Conservation (phyloP, 1,140 invertebrate genomes). For the Gonioctena quinquepunctata region DNA sequence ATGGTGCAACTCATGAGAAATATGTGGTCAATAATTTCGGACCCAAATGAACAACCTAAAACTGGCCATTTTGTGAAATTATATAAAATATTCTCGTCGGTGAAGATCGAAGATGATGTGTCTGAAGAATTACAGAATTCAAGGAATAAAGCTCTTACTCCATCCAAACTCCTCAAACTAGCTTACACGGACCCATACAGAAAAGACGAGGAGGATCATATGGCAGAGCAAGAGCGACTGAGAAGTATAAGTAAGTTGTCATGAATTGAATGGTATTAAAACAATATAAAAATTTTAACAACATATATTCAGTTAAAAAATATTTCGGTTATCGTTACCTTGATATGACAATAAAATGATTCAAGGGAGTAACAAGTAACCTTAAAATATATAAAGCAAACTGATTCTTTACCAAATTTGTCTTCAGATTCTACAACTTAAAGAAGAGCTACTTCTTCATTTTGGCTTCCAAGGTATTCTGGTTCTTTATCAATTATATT, state of each 20-base stretch:
- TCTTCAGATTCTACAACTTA: no score
- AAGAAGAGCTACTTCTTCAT: no score
- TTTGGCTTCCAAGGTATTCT: no score
- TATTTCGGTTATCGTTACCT: no score
- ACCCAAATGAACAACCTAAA: not conserved
- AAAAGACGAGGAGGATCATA: not conserved
- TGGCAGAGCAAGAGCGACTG: not conserved
- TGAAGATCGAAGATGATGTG: not conserved
- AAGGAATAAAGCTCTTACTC: not conserved
- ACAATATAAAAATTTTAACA: not conserved
- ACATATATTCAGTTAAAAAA: no score
- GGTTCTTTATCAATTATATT: no score
- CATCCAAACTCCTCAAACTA: not conserved
- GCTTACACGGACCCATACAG: not conserved
- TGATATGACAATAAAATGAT: no score
- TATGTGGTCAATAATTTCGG: not conserved
- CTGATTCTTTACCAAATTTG: no score
- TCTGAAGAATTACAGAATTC: not conserved
- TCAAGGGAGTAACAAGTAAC: no score
- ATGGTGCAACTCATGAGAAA: not conserved
- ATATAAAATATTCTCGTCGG: constrained; percentile 1
- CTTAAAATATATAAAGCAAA: no score
- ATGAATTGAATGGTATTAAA: not conserved
- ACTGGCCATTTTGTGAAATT: not conserved
- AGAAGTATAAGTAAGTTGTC: constrained; percentile 12